Conservation (phyloP, 2,888 invertebrate genomes). For the Boloria euphrosyne region DNA sequence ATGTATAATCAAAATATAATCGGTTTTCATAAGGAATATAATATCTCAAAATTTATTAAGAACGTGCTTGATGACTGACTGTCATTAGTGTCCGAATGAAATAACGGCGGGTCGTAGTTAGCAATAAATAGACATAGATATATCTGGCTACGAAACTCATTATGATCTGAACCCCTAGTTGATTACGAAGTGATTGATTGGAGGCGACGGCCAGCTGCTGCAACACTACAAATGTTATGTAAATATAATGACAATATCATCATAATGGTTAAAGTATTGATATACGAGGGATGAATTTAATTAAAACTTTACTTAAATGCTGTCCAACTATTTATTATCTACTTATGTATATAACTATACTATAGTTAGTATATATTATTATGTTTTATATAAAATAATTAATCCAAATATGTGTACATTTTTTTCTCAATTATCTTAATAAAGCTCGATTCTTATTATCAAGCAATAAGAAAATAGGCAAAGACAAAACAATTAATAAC, state of each 20-base stretch:
- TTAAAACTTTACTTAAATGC: slow-evolving; percentile 5
- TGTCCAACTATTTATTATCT: background rate
- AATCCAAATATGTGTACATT: no score
- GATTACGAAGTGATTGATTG: slow-evolving; percentile 42
- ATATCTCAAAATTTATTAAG: no score
- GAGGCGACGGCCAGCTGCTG: slow-evolving; percentile 43
- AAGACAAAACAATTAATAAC: no score
- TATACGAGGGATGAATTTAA: slow-evolving; percentile 16
- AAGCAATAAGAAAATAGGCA: no score
- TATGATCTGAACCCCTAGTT: slow-evolving; percentile 34
- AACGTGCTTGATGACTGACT: no score
- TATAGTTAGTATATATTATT: no score
- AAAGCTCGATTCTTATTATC: no score
- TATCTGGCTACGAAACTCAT: slow-evolving; percentile 24
- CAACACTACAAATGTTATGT: slow-evolving; percentile 18
- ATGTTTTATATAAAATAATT: no score
- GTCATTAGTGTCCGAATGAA: background rate
- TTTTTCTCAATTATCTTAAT: no score
- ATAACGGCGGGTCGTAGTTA: background rate
- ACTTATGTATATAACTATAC: background rate
- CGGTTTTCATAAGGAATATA: no score
- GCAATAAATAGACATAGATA: slow-evolving; percentile 10
- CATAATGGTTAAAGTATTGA: slow-evolving; percentile 13
- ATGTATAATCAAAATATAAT: no score
- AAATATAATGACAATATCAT: slow-evolving; percentile 25